Evolutionary conservation across 2,113 vertebrate species (phyloP).

Genomic region (Aegotheles bennettii): DNA sequence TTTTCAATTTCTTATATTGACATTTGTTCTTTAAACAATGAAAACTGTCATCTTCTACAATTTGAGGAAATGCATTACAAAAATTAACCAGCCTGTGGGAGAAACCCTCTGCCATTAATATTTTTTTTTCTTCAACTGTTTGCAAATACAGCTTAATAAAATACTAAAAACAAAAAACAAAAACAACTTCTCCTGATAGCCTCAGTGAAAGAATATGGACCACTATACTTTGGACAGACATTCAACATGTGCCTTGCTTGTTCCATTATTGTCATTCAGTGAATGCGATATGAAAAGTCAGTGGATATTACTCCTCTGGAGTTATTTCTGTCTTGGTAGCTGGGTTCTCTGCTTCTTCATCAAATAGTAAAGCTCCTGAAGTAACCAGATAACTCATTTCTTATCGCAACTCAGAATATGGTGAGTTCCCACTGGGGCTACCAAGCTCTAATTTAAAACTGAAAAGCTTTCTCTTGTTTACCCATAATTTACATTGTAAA

Average conservation of each 20-base stretch:
- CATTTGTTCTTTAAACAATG: neutral
- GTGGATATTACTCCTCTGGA: neutral
- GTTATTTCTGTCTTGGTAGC: neutral
- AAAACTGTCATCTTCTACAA: neutral
- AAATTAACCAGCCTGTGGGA: neutral
- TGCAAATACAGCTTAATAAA: neutral
- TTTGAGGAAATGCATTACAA: neutral
- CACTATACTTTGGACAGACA: neutral
- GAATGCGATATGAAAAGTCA: neutral
- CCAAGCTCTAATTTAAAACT: neutral
- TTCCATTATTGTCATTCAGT: neutral
- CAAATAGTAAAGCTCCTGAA: neutral
- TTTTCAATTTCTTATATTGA: neutral
- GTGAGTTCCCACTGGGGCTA: neutral
- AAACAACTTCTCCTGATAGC: neutral
- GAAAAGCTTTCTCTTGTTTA: neutral
- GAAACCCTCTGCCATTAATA: neutral
- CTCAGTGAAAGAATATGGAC: neutral
- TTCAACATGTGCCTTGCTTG: fast-evolving
- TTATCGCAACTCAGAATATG: neutral
- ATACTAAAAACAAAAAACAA: neutral
- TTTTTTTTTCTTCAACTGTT: neutral
- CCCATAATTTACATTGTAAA: neutral
- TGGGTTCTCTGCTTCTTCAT: neutral
- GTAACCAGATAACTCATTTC: neutral